Evolutionary conservation across 2,797 vertebrate species (phyloP), one percentile per base, ranked within the genome.

Genomic region (Alauda arvensis): DNA sequence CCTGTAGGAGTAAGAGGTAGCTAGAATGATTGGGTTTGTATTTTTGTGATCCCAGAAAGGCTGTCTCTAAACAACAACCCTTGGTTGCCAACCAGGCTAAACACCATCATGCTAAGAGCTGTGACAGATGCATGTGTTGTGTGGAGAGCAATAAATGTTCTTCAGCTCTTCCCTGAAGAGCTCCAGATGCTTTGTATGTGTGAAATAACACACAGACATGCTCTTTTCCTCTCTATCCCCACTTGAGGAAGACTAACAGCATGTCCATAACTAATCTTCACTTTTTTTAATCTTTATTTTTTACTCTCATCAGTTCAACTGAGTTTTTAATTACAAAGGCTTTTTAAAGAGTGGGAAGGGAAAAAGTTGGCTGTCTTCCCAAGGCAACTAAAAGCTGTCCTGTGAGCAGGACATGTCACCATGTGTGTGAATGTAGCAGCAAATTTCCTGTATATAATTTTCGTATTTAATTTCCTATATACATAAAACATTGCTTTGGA

Each of bases 51-150:
- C 39, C 19, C 53, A 33, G 9, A 25, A 51, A 21, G 11, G 48
- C 53, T 40, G 48, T 49, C 78, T 45, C 75, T 46, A 33, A 76
- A 57, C 39, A 67, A 3, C 7, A 75, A 6, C 26, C 12, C 31
- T 62, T 1, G 1, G 43, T 34, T 1, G 0, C 29, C 48, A 28
- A 28, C 1, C 59, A 71, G 31, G 51, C 39, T 52, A 23, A 92
- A 51, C 34, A 17, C 6, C 48, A 37, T 9, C 60, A 20, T 0
- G 0, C 15, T 53, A 45, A 45, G 46, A 60, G 48, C 59, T 33
- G 37, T 43, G 57, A 60, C 70, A 57, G 65, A 21, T 8, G 18
- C 19, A 5, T 5, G 25, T 29, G 34, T 11, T 67, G 49, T 37
- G 21, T 29, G n/a, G 39, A 60, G 60, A 2, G 8, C 39, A 69